Evolutionary conservation across 2,888 invertebrate species (phyloP), one percentile per base, ranked within the genome.

Genomic region (Stratiomys singularior): DNA sequence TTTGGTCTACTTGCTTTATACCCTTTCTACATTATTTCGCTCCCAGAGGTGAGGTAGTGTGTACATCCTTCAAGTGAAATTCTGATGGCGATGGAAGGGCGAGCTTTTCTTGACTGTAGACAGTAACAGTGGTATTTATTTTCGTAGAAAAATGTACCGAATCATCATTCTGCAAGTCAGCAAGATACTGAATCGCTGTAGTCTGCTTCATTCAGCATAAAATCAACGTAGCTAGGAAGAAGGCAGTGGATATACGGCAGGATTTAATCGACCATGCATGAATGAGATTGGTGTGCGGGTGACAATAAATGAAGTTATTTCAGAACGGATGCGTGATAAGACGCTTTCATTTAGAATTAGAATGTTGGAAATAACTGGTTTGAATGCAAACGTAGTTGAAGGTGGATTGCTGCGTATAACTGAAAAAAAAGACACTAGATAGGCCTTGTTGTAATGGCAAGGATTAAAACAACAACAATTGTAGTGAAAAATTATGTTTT

Each of bases 181-280:
- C 69, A 23, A 46, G 18, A 69, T 23, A 47, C 47, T 9, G n/a
- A 69, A 69, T 25, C 9, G 28, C 15, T 69, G 37, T n/a, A 28
- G 52, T 18, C 3, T 37, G 37, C 37, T 37, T 37, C 37, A 3
- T 37, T 37, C 37, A 37, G 37, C 37, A 37, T 37, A 9, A 9
- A 52, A 4, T 13, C 15, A 28, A 64, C 3, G 18, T 64, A 21
- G 18, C 21, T 58, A 7, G 71, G n/a, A 15, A 5, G 15, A 71
- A 1, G 9, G 25, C 25, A 47, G 37, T 9, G 37, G 9, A 37
- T 37, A 37, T 37, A 64, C 25, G 13, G 27, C 30, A n/a, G 21
- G 9, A 58, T 60, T 74, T 58, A 74, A 74, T 74, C 74, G 74
- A 37, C 58, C 58, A 37, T 74, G 74, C 74, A 74, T 23, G 60